Evolutionary conservation across 2,888 invertebrate species (phyloP).

Genomic region (Agonopterix arenella): DNA sequence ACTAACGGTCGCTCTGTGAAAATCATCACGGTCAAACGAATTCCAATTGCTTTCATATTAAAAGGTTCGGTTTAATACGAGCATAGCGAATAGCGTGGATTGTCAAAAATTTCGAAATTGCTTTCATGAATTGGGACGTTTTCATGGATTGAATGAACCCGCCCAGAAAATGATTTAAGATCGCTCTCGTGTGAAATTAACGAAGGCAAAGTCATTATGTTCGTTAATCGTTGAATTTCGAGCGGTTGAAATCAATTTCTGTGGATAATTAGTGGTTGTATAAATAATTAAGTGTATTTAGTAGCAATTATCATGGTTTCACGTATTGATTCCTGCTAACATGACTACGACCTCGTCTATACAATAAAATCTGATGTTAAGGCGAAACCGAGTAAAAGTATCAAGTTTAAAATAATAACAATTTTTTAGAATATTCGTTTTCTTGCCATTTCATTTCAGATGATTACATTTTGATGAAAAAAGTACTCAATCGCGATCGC

Average conservation of each 20-base stretch:
- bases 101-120: constrained; percentile 27
- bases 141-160: constrained; percentile 8
- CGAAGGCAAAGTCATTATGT: constrained; percentile 4
- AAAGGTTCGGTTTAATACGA: constrained; percentile 26
- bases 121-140: constrained; percentile 26
- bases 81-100: constrained; percentile 23
- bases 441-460: too few species aligned
- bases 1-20: constrained; percentile 1
- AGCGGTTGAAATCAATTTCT: background rate
- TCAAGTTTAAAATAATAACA: too few species aligned
- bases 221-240: background rate
- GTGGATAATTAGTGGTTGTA: background rate
- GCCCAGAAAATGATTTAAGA: constrained; percentile 15
- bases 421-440: too few species aligned
- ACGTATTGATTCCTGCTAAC: too few species aligned
- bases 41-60: constrained; percentile 34
- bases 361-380: too few species aligned
- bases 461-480: too few species aligned
- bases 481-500: too few species aligned
- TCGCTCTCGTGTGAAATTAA: constrained; percentile 17
- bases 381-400: too few species aligned
- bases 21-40: constrained; percentile 25
- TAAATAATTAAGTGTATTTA: background rate
- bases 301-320: too few species aligned
- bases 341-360: too few species aligned